Conservation (phyloP, 2,113 vertebrate genomes). For the Ptilonorhynchus violaceus region DNA sequence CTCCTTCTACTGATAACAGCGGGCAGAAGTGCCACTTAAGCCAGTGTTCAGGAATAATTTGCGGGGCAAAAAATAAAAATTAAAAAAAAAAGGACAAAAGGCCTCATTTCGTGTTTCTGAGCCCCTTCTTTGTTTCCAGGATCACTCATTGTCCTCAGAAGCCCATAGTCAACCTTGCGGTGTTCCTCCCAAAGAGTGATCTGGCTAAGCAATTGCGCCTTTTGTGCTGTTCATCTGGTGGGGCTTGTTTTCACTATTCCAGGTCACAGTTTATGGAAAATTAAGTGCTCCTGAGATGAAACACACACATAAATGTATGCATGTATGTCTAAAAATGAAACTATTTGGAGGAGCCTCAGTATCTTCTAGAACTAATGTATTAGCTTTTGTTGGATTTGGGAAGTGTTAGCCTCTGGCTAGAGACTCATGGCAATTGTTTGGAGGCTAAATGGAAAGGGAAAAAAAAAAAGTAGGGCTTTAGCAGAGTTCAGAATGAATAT, state of each 20-base stretch:
- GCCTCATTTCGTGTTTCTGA: not conserved
- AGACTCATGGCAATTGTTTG: not conserved
- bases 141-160: not conserved
- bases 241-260: not conserved
- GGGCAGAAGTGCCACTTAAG: not conserved
- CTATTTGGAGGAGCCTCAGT: not conserved
- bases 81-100: not conserved
- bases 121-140: not conserved
- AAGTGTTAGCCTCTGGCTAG: not conserved
- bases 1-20: not conserved
- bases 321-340: not conserved
- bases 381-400: not conserved
- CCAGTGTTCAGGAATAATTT: not conserved
- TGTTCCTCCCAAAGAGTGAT: not conserved
- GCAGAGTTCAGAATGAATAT: not conserved
- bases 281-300: not conserved
- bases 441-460: not conserved
- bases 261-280: not conserved
- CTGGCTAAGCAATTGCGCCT: fast-evolving
- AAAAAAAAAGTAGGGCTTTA: not conserved
- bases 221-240: fast-evolving
- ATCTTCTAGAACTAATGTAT: not conserved
- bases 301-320: not conserved
- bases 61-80: not conserved
- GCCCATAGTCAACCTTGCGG: not conserved